Evolutionary conservation across 2,113 vertebrate species (phyloP), one percentile per base, ranked within the genome.

Genomic region (Platichthys flesus): DNA sequence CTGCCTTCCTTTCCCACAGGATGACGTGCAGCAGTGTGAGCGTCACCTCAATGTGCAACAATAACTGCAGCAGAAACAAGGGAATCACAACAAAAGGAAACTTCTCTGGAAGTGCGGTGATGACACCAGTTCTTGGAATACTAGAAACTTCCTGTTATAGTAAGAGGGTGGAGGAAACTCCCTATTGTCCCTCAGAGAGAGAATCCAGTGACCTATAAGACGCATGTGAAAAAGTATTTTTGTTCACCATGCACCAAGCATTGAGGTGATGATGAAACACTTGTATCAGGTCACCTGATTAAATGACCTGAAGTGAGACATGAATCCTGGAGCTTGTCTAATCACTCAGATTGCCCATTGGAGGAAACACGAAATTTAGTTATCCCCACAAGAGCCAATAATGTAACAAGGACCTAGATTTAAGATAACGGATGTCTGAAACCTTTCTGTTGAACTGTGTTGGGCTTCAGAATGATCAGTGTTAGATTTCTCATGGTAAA

Each of bases 1-100:
- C n/a, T 0, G 31, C 55, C 70, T 63, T 81, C 51, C 67, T 75
- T 73, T 78, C 75, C 77, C 62, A 74, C 72, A 66, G 49, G 58
- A 63, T 67, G 74, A 81, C 1, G 8, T 23, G 31, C 26, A 54
- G 4, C 35, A 0, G 15, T 71, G 65, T 64, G 37, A 45, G 31
- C 24, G 24, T 82, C 73, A 58, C 63, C 64, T 78, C 47, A 45
- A 23, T 76, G 47, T 55, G 60, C 59, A 75, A 52, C 68, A 57
- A 65, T 61, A 59, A 16, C 52, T 18, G 15, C 7, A 42, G 14
- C 60, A 37, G 51, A 69, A 60, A 67, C 28, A 2, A 52, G 55
- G 45, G 26, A 67, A 49, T 45, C 9, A 0, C 18, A 76, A 67
- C 56, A 65, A 81, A 68, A 74, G 31, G n/a, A 67, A 47, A 58